phyloP scores from a whole-genome alignment of 2,113 vertebrate genomes.

The Anas platyrhynchos region DNA sequence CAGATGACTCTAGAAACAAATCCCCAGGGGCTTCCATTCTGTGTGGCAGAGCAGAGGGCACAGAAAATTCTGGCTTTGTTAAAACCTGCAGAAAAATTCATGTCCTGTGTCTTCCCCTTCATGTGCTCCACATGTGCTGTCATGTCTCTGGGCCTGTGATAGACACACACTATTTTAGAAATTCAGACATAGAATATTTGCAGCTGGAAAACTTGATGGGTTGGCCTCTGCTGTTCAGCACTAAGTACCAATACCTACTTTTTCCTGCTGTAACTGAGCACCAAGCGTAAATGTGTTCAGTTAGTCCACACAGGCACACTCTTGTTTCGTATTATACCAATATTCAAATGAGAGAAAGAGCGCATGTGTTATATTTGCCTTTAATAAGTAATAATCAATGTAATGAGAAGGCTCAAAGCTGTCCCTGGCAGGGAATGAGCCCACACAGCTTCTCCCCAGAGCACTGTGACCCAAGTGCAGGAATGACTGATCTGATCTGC shows the following conservation, averaged over 20 bases:
- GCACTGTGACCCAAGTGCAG: neutral
- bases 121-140: constrained; percentile 15
- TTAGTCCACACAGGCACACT: neutral
- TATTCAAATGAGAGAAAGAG: neutral
- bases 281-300: neutral
- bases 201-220: neutral
- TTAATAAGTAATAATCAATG: neutral
- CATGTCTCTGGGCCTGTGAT: constrained; percentile 20
- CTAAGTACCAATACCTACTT: neutral
- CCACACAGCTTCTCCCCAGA: neutral
- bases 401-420: neutral
- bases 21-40: constrained; percentile 13
- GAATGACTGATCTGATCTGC: neutral
- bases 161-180: constrained; percentile 24
- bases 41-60: constrained; percentile 54
- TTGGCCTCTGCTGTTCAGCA: constrained; percentile 15
- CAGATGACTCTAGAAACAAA: constrained; percentile 47
- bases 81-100: constrained; percentile 65
- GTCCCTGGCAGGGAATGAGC: neutral
- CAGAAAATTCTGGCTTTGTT: constrained; percentile 58
- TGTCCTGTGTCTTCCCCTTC: constrained; percentile 42
- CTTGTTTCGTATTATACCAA: neutral
- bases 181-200: constrained; percentile 35
- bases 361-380: neutral
- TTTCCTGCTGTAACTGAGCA: neutral